Conservation (phyloP, 2,113 vertebrate species). For the Alligator mississippiensis region DNA sequence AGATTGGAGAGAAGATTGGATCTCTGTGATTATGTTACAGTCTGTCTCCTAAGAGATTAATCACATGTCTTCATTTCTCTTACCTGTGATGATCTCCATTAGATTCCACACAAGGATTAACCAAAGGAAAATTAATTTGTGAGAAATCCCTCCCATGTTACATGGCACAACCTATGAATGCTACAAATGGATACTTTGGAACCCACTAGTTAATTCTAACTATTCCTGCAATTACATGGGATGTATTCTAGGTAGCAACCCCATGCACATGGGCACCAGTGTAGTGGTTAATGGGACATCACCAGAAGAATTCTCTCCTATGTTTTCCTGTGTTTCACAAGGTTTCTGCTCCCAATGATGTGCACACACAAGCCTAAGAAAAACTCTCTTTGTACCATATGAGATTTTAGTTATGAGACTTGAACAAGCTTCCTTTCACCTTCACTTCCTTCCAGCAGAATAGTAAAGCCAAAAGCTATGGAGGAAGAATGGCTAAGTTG, state of each 20-base stretch:
- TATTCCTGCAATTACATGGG: not conserved
- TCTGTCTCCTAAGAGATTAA: not conserved
- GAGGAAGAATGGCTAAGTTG: no score
- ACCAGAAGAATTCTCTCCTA: not conserved
- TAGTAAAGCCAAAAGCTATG: no score
- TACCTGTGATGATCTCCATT: not conserved
- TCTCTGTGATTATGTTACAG: not conserved
- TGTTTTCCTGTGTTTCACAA: not conserved
- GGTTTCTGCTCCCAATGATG: no score
- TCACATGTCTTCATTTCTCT: rapidly evolving
- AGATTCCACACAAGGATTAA: not conserved
- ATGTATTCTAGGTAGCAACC: not conserved
- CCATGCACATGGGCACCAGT: rapidly evolving
- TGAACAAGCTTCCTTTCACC: no score
- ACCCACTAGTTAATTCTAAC: not conserved
- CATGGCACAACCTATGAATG: not conserved
- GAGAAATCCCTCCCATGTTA: not conserved
- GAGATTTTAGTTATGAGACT: no score
- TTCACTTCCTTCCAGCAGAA: no score
- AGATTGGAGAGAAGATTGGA: no score
- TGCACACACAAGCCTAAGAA: no score
- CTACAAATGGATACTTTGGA: not conserved
- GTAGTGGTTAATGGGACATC: not conserved
- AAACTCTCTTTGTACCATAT: no score
- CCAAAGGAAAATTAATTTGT: not conserved